Base-by-base conservation (phyloP, 2,888 invertebrate genomes). In the Reticulitermes lucifugus region DNA sequence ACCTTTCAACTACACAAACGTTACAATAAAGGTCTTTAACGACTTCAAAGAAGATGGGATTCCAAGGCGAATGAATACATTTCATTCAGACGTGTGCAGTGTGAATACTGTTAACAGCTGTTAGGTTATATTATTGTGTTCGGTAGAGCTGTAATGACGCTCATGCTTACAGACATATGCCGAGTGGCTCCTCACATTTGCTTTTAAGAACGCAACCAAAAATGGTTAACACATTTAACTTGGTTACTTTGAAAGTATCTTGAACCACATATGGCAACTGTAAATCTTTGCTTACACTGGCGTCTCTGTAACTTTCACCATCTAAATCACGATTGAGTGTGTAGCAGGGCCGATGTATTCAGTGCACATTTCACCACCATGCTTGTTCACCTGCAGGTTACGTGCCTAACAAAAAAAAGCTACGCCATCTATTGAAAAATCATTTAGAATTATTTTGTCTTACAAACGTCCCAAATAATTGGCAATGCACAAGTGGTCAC, bases 291-390 rank as follows among this genome's bases (percentile, higher is more conserved):
- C 35, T 29, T 73, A 29, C 7, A 18, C 7, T 41, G 2, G 51
- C 41, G 46, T 46, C 21, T 77, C n/a, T 10, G 2, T n/a, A 77
- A 77, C 77, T 77, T 77, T 77, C 77, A 77, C 77, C 73, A 22
- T 77, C n/a, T 46, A 46, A 77, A 77, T 77, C 77, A 77, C 51
- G 77, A 77, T 46, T 2, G n/a, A 65, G 25, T 65, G 12, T 9
- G n/a, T 65, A n/a, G 35, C 35, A 35, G 25, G 9, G 9, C 3
- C n/a, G 12, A 77, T 46, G 1, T 22, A 51, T 77, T 75, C 43
- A 43, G 75, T 21, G 25, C 25, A 73, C 29, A 21, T 41, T 7
- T 25, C 25, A 25, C 2, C 9, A 25, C 55, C 12, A 18, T 55
- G 14, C n/a, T 73, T 41, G 77, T 46, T n/a, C 77, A 77, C 77